Conservation (phyloP, 2,113 vertebrate species). For the Dermatemys mawii region DNA sequence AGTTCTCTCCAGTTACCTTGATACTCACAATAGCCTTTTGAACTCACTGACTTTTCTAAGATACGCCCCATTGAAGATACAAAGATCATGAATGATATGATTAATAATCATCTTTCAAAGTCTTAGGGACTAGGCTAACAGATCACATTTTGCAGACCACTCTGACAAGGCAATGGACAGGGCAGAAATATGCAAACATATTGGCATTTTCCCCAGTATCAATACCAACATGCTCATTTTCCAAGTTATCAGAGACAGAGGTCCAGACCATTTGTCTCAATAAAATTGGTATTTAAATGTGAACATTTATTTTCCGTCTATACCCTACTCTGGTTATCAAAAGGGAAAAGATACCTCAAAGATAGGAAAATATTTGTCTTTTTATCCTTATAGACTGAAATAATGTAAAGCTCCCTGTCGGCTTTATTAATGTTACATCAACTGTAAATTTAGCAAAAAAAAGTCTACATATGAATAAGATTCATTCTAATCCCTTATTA, state of each 20-base stretch:
- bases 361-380: neutral
- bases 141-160: neutral
- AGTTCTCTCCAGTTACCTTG: neutral
- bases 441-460: slow-evolving; percentile 15
- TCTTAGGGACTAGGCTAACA: neutral
- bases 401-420: neutral
- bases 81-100: neutral
- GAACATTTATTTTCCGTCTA: neutral
- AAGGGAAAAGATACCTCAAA: neutral
- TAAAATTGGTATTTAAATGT: neutral
- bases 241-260: neutral
- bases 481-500: slow-evolving; percentile 44
- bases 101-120: neutral
- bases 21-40: neutral
- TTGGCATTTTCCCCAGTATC: neutral
- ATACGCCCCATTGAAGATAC: neutral
- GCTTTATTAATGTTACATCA: neutral
- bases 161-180: neutral
- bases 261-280: neutral
- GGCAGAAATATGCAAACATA: neutral
- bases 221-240: neutral
- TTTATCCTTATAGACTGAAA: neutral
- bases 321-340: neutral
- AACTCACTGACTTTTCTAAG: neutral
- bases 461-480: slow-evolving; percentile 12